Percentiles rank a stretch among this genome's conserved stretches.
These are phyloP conservation scores for Coptotermes formosanus DNA, from an alignment of 1,140 invertebrate species.

Conservation along the genomic window DNA sequence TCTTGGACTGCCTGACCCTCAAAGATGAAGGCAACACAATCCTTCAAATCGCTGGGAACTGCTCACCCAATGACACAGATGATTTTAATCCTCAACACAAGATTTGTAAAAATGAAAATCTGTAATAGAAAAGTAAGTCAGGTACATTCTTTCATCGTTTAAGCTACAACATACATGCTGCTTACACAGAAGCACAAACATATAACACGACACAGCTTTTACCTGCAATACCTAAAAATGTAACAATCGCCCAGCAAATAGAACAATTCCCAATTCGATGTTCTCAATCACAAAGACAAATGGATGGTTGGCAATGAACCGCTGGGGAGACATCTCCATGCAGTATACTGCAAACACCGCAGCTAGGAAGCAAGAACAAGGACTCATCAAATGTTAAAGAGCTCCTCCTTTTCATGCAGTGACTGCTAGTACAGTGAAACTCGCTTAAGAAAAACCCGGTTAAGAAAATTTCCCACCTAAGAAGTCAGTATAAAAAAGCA, in stretches of 20 bases:
- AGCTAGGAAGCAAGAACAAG: background rate
- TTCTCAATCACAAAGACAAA: background rate
- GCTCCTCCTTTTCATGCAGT: background rate
- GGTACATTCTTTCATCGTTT: no score
- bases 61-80: no score
- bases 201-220: background rate
- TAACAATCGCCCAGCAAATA: background rate
- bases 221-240: background rate
- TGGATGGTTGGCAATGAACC: background rate
- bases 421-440: background rate
- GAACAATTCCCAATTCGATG: background rate
- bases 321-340: background rate
- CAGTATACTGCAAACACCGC: background rate
- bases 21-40: no score
- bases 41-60: no score
- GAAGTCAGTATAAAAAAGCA: no score
- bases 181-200: background rate
- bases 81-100: no score
- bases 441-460: no score
- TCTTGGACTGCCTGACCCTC: no score
- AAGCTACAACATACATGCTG: no score
- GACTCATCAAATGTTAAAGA: background rate
- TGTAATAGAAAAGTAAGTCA: no score
- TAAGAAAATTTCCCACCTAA: no score
- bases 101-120: no score